Base-by-base conservation (phyloP, 2,797 vertebrate species). In the Hylomyscus alleni region DNA sequence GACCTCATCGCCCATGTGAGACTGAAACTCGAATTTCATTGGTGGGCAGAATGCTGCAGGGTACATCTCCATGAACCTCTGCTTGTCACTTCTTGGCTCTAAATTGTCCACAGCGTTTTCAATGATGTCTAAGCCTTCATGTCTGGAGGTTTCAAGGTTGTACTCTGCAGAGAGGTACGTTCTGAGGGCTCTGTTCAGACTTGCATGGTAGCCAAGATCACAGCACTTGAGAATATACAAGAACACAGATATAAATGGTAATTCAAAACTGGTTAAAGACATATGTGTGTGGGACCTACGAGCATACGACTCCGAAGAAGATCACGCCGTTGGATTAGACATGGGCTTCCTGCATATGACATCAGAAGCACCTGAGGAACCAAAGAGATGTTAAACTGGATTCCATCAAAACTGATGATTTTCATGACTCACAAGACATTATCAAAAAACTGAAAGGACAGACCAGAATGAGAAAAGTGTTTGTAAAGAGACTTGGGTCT, bases 1-100 rank as follows among this genome's bases (percentile, higher is more conserved):
- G 88, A 99, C 99, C 99, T 99, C 99, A 94, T 99, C 99, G 78
- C 99, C 99, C 99, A 99, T 99, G 97, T 99, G 99, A 97, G 99
- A 98, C 96, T 99, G 99, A 98, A 99, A 99, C 97, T 99, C 99
- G 98, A 99, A 99, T 96, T 99, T 99, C 95, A 99, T 81, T 1
- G 99, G 99, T 40, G 99, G 99, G 94, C 99, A 99, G 98, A 99
- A 99, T 0, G 99, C 99, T 0, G 99, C 99, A 11, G 99, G 99
- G 98, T 99, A 99, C 99, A 99, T 99, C 98, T 99, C 99, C 99
- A 99, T 99, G 97, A 99, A 99, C 96, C 99, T 99, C 98, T 99
- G 99, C 34, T 99, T 99, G 98, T 99, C 99, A 84, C 99, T 99
- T 83, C 99, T 99, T 2, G 99, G 99, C 97, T 99, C 99, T 98